A percentile compares a stretch with the other conserved stretches of the same genome.
Conservation (phyloP, 1,140 invertebrate species). For the Lepidurus apus region DNA sequence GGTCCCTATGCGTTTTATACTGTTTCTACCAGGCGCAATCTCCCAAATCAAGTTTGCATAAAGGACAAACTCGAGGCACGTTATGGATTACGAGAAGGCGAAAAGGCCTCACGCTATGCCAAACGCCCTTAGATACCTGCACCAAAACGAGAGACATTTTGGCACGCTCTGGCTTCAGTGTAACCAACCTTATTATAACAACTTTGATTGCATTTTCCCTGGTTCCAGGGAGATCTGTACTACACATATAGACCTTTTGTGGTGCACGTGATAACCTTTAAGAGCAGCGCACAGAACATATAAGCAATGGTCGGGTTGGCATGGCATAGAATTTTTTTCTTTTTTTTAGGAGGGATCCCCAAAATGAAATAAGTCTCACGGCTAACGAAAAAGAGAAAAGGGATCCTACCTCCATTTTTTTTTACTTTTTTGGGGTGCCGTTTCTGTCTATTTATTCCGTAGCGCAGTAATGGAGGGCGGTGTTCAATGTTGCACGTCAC, state of each 20-base stretch:
- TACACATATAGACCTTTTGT: background rate
- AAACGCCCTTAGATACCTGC: background rate
- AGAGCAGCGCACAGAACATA: background rate
- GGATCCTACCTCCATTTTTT: background rate
- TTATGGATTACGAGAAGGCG: slow-evolving; percentile 8
- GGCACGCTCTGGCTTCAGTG: background rate
- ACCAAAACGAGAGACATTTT: background rate
- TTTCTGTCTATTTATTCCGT: slow-evolving; percentile 14
- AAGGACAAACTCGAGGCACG: background rate
- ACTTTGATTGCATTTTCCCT: background rate
- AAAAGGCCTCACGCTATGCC: slow-evolving; percentile 12
- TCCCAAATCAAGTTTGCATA: slow-evolving; percentile 22
- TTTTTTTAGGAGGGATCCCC: background rate
- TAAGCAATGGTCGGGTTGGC: slow-evolving; percentile 5
- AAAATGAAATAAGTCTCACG: slow-evolving; percentile 6
- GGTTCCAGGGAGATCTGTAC: background rate
- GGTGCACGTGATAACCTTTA: slow-evolving; percentile 13
- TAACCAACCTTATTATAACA: background rate
- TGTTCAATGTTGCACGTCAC: slow-evolving; percentile 21
- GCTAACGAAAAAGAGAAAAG: background rate
- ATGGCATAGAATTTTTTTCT: background rate
- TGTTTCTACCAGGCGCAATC: slow-evolving; percentile 8
- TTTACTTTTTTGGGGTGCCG: background rate
- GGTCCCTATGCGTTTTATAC: background rate
- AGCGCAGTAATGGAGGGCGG: slow-evolving; percentile 20